phyloP scores from a whole-genome alignment of 2,113 vertebrate species.

The Oreotragus oreotragus region DNA sequence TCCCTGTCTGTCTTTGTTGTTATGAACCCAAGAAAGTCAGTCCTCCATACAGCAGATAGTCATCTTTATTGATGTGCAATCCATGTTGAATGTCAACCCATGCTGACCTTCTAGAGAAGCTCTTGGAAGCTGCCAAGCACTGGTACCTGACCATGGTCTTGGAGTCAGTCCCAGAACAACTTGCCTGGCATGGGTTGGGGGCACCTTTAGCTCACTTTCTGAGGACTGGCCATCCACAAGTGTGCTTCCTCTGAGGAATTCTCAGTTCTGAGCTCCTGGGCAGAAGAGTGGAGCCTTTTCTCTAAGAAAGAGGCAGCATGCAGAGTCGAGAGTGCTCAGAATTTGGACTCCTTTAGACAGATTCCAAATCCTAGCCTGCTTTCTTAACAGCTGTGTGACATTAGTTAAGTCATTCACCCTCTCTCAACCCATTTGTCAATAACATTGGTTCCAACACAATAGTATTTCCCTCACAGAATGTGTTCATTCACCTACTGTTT shows the following conservation, averaged over 20 bases:
- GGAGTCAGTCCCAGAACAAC: background rate
- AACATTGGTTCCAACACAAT: background rate
- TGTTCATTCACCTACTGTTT: background rate
- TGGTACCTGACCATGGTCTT: too few species aligned
- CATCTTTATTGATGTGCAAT: background rate
- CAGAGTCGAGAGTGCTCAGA: too few species aligned
- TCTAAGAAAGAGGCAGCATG: background rate
- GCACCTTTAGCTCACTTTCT: background rate
- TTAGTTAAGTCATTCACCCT: background rate
- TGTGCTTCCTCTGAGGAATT: fast-evolving
- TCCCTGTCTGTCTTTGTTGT: background rate
- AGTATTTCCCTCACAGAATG: background rate
- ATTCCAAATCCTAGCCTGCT: background rate
- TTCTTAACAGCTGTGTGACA: background rate
- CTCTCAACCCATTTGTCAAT: background rate
- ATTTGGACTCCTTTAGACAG: background rate
- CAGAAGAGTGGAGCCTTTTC: background rate
- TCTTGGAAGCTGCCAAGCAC: background rate
- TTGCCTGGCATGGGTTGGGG: background rate
- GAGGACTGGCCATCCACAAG: background rate
- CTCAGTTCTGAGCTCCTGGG: background rate
- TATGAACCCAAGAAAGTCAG: background rate
- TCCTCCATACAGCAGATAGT: background rate
- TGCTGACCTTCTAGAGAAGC: background rate
- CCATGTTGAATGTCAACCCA: background rate